phyloP scores from a whole-genome alignment of 2,888 invertebrate species.

The Cancer borealis region DNA sequence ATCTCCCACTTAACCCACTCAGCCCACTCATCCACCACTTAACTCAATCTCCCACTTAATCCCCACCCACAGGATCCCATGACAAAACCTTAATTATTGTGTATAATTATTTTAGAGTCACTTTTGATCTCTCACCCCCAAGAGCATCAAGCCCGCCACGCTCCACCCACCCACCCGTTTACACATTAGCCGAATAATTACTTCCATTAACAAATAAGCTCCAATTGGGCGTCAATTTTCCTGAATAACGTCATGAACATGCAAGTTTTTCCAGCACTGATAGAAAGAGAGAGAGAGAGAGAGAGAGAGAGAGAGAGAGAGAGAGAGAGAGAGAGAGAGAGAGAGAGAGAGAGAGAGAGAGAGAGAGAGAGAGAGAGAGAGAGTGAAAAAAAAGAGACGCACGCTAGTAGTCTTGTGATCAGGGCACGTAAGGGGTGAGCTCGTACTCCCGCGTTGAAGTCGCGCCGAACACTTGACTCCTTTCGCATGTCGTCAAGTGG shows the following conservation, averaged over 20 bases:
- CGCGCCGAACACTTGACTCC: background rate
- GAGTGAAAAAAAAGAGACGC: background rate
- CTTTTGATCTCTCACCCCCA: background rate
- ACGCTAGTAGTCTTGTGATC: background rate
- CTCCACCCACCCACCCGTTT: background rate
- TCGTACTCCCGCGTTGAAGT: background rate
- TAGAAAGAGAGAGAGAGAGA: background rate
- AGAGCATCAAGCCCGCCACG: background rate
- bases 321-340: constrained; percentile 12
- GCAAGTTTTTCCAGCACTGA: background rate
- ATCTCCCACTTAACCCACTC: too few species aligned
- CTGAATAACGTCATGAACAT: background rate
- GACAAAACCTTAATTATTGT: background rate
- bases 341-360: constrained; percentile 17
- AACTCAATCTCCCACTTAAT: background rate
- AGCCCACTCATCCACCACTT: background rate
- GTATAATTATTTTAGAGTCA: background rate
- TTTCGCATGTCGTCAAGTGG: background rate
- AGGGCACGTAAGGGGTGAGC: background rate
- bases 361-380: constrained; percentile 20
- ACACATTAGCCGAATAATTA: background rate
- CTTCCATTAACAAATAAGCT: constrained; percentile 12
- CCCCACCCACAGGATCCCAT: background rate
- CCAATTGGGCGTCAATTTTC: background rate
- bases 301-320: background rate